Percentiles rank a stretch among this genome's conserved stretches.
Conservation (phyloP, 2,113 vertebrate genomes). For the Tetrax tetrax region DNA sequence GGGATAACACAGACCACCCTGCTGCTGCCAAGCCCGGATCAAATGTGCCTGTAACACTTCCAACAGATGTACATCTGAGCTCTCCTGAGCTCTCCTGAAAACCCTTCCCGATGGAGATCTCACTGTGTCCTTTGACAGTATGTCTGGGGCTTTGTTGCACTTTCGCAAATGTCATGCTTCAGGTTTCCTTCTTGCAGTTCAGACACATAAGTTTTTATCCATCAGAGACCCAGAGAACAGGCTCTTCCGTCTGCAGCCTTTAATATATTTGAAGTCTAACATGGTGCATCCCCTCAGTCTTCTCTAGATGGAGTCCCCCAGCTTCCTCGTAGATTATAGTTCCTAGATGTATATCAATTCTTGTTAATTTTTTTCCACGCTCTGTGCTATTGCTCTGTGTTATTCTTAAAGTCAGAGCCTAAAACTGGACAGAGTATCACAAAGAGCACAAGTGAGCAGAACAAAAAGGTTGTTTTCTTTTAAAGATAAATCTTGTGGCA, state of each 20-base stretch:
- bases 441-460: background rate
- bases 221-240: background rate
- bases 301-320: background rate
- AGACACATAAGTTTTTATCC: background rate
- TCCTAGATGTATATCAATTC: background rate
- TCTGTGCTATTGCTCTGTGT: background rate
- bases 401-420: background rate
- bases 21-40: background rate
- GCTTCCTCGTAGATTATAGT: background rate
- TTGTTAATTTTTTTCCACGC: background rate
- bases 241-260: background rate
- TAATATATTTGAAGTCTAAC: background rate
- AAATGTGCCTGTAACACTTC: background rate
- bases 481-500: background rate
- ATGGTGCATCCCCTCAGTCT: background rate
- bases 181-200: background rate
- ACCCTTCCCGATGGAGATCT: background rate
- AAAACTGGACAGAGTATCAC: background rate
- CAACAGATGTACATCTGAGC: background rate
- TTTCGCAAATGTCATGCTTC: background rate
- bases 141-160: background rate
- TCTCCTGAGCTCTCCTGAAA: background rate
- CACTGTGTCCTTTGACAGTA: background rate
- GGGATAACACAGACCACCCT: background rate
- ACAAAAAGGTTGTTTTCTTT: background rate